Conservation (phyloP, 30 jellyfish, hydroid and myxozoan species). For the Turritopsis rubra region DNA sequence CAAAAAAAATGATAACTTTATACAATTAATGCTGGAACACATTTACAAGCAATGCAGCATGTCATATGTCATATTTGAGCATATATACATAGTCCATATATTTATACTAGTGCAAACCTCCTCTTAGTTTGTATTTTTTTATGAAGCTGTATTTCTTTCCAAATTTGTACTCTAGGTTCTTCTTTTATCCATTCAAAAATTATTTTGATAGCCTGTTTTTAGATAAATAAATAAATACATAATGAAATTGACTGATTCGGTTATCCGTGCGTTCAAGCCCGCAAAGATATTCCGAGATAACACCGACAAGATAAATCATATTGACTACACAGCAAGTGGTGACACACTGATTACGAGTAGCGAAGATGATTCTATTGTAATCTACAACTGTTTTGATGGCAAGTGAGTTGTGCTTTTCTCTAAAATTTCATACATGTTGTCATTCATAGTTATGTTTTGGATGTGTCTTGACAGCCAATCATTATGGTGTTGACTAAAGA, state of each 20-base stretch:
- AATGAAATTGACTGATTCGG: constrained; percentile 65
- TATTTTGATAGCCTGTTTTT: too few species aligned
- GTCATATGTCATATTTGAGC: too few species aligned
- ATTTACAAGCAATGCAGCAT: too few species aligned
- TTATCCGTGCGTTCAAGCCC: constrained; percentile 64
- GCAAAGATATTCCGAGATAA: constrained; percentile 89
- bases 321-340: constrained; percentile 81
- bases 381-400: constrained; percentile 90
- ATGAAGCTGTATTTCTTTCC: too few species aligned
- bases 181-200: too few species aligned
- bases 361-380: constrained; percentile 79
- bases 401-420: constrained; percentile 64
- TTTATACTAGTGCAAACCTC: too few species aligned
- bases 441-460: neutral
- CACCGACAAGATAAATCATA: constrained; percentile 74
- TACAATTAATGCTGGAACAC: too few species aligned
- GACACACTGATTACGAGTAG: constrained; percentile 76
- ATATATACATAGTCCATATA: too few species aligned
- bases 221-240: constrained; percentile 21
- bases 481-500: too few species aligned
- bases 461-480: neutral
- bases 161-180: too few species aligned
- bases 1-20: too few species aligned
- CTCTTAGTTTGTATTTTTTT: too few species aligned
- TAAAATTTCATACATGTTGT: neutral